Percentiles rank a stretch among this genome's conserved stretches.
These are phyloP conservation scores for Mohoua ochrocephala DNA, from an alignment of 2,113 vertebrate genomes.

Conservation along the genomic window DNA sequence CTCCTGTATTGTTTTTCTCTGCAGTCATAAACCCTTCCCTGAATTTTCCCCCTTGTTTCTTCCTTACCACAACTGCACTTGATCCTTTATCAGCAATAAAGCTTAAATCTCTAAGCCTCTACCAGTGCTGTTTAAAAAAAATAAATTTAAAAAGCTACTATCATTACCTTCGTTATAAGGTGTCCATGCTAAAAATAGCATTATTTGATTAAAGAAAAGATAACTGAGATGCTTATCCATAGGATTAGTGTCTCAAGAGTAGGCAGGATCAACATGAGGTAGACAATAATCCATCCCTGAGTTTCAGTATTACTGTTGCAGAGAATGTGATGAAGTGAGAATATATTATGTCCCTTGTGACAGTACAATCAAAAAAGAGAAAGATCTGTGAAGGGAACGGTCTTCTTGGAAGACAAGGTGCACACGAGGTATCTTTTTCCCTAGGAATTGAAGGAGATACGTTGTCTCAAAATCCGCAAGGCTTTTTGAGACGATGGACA, in stretches of 20 bases:
- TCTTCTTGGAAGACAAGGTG: background rate
- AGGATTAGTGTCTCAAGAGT: constrained; percentile 6
- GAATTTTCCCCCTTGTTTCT: background rate
- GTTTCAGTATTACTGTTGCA: background rate
- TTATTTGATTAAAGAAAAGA: constrained; percentile 27
- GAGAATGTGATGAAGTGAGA: background rate
- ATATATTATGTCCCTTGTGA: background rate
- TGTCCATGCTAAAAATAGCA: background rate
- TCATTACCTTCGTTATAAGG: background rate
- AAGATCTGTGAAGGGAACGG: background rate
- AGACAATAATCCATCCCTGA: constrained; percentile 10
- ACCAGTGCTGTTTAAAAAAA: background rate
- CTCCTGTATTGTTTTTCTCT: background rate
- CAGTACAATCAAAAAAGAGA: background rate
- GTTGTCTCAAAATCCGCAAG: background rate
- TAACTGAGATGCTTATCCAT: background rate
- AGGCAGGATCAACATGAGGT: background rate
- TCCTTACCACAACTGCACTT: background rate
- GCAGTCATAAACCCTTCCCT: background rate
- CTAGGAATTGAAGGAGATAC: background rate
- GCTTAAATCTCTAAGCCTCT: background rate
- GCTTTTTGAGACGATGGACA: background rate
- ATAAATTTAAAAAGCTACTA: background rate
- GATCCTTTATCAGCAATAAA: background rate
- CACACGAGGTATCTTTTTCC: background rate